Evolutionary conservation across 2,888 invertebrate genomes (phyloP).

Genomic region (Asteroscopus sphinx): DNA sequence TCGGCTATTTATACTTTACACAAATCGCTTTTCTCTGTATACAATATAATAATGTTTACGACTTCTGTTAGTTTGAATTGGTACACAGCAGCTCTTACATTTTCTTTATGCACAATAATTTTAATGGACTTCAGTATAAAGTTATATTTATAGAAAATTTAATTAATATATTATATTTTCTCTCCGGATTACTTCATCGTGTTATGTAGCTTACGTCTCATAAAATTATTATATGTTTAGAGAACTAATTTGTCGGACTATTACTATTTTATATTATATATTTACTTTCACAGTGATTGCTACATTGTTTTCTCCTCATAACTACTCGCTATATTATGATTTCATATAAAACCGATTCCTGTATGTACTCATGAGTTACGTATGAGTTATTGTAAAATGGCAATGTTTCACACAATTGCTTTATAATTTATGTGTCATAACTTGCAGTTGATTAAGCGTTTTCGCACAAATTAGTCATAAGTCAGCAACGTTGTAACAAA

Average conservation of each 20-base stretch:
- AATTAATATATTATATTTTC: conserved; percentile 2
- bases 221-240: conserved; percentile 3
- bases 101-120: conserved; percentile 6
- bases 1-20: conserved; percentile 2
- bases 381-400: conserved; percentile 27
- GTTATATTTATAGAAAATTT: conserved; percentile 3
- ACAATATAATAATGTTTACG: background rate
- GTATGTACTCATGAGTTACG: conserved; percentile 31
- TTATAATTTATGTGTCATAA: conserved; percentile 39
- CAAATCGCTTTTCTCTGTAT: background rate
- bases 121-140: conserved; percentile 20
- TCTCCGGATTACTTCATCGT: background rate
- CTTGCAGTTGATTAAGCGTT: conserved; percentile 25
- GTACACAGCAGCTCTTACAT: conserved; percentile 8
- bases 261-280: conserved; percentile 4
- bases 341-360: conserved; percentile 30
- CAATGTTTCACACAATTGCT: conserved; percentile 60
- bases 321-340: conserved; percentile 8
- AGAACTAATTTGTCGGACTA: background rate
- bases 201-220: background rate
- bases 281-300: conserved; percentile 14
- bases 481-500: background rate
- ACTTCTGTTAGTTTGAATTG: conserved; percentile 1
- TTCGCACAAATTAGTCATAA: conserved; percentile 26
- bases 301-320: conserved; percentile 22